These are phyloP conservation scores for Darevskia mixta DNA, from an alignment of 2,797 vertebrate genomes.

Conservation along the genomic window DNA sequence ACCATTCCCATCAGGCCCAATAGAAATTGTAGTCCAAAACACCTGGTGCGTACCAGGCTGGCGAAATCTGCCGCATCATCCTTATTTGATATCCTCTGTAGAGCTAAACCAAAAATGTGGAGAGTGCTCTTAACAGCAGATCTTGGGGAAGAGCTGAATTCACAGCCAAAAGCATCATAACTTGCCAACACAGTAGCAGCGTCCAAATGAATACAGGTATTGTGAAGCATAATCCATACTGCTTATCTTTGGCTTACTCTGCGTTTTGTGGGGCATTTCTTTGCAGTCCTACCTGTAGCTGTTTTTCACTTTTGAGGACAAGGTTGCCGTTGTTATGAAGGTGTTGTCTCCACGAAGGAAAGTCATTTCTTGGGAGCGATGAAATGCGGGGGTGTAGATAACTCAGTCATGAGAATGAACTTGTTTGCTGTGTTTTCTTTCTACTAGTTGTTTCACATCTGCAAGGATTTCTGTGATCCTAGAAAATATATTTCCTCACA, in stretches of 20 bases:
- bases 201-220: neutral
- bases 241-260: constrained; percentile 1
- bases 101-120: neutral
- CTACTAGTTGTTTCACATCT: neutral
- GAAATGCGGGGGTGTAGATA: neutral
- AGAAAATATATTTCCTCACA: neutral
- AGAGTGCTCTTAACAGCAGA: neutral
- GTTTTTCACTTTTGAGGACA: neutral
- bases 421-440: constrained; percentile 1
- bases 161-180: neutral
- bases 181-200: neutral
- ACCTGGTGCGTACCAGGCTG: no score
- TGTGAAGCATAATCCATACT: constrained; percentile 3
- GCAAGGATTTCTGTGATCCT: neutral
- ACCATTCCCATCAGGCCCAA: no score
- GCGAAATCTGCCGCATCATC: no score
- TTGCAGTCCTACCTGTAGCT: neutral
- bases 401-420: neutral
- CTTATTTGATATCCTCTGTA: neutral
- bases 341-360: constrained; percentile 1
- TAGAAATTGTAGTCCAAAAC: no score
- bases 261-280: neutral
- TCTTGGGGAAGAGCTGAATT: neutral
- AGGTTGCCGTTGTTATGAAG: neutral
- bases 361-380: neutral